These are phyloP conservation scores for Bubo bubo DNA, from an alignment of 2,113 vertebrate genomes.

Conservation along the genomic window DNA sequence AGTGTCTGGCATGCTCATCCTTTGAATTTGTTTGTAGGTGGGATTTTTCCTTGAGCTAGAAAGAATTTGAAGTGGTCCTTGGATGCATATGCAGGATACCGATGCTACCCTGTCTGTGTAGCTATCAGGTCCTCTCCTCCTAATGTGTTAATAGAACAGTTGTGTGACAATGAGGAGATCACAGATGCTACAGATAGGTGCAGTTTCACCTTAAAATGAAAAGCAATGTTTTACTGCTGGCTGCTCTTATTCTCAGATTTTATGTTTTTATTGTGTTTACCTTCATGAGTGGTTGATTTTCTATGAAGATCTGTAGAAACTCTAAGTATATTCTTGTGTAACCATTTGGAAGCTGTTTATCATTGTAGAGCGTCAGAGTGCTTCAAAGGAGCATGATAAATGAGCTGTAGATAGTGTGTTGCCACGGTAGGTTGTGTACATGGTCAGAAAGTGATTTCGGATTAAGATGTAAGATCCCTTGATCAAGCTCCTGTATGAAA, in stretches of 20 bases:
- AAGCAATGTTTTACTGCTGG: not conserved
- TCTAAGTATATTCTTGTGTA: not conserved
- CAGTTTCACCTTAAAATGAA: not conserved
- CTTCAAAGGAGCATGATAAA: not conserved
- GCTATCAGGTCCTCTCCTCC: not conserved
- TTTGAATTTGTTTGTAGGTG: not conserved
- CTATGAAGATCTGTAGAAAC: not conserved
- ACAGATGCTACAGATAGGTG: rapidly evolving
- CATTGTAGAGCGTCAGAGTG: not conserved
- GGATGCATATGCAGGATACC: not conserved
- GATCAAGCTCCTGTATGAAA: not conserved
- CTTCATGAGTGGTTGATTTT: not conserved
- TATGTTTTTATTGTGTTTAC: not conserved
- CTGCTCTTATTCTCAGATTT: not conserved
- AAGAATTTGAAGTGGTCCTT: not conserved
- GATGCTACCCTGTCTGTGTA: not conserved
- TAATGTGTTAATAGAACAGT: not conserved
- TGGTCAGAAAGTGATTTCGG: not conserved
- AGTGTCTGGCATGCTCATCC: not conserved
- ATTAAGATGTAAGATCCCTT: not conserved
- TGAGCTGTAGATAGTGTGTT: not conserved
- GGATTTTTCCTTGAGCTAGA: conserved; percentile 12
- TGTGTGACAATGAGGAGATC: not conserved
- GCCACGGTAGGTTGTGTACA: not conserved
- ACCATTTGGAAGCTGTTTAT: not conserved